These are phyloP conservation scores for Tupaia tana DNA, from an alignment of 2,113 vertebrate species.

Conservation along the genomic window DNA sequence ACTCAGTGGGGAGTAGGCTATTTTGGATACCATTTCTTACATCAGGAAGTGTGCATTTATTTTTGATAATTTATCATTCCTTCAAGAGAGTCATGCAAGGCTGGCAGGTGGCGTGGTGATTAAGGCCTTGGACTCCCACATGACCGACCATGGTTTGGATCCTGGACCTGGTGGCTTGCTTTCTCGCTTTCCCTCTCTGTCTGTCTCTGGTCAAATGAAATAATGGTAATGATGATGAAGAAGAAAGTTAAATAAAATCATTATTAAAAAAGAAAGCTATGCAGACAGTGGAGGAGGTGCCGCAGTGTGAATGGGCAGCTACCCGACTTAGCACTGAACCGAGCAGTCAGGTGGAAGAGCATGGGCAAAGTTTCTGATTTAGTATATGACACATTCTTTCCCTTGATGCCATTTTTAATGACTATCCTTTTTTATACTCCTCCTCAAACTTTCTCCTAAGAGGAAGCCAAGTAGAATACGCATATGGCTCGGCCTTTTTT, in stretches of 20 bases:
- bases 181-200: too few species aligned
- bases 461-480: background rate
- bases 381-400: background rate
- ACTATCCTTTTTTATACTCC: background rate
- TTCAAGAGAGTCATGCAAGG: too few species aligned
- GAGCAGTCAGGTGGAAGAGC: background rate
- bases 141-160: too few species aligned
- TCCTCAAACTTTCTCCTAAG: background rate
- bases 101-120: too few species aligned
- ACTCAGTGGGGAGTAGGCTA: background rate
- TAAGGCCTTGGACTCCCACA: too few species aligned
- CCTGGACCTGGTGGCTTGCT: too few species aligned
- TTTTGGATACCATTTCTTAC: background rate
- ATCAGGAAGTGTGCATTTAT: background rate
- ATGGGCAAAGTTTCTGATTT: background rate
- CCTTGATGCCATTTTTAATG: background rate
- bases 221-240: too few species aligned
- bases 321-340: background rate
- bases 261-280: background rate
- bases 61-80: background rate
- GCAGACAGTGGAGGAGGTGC: background rate
- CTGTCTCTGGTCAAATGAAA: too few species aligned
- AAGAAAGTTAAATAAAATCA: too few species aligned
- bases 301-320: too few species aligned
- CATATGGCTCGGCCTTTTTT: background rate